Evolutionary conservation across 1,140 invertebrate genomes (phyloP).

Genomic region (Aethina tumida): DNA sequence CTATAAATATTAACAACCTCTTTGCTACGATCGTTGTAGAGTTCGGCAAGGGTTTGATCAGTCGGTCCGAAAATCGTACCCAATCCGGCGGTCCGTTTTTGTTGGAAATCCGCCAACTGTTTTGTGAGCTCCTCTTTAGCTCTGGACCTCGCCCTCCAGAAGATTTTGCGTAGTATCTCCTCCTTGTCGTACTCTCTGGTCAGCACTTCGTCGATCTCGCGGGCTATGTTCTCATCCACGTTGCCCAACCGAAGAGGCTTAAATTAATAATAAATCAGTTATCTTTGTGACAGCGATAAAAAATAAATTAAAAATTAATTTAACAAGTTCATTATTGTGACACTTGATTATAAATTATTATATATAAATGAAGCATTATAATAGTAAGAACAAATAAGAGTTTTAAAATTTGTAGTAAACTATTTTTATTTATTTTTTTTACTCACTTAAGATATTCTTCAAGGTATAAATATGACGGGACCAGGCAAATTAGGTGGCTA

Average conservation of each 20-base stretch:
- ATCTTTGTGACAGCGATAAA: background rate
- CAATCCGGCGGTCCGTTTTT: slow-evolving; percentile 81
- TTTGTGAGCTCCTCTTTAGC: slow-evolving; percentile 80
- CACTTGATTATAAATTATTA: too few relatives aligned
- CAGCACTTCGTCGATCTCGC: slow-evolving; percentile 80
- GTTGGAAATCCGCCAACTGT: slow-evolving; percentile 82
- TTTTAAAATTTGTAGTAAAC: too few relatives aligned
- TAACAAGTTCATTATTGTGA: too few relatives aligned
- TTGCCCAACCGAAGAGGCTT: slow-evolving; percentile 74
- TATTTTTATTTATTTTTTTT: too few relatives aligned
- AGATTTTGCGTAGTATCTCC: slow-evolving; percentile 78
- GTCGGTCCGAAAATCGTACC: slow-evolving; percentile 81
- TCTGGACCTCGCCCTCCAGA: slow-evolving; percentile 73
- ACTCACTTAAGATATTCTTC: too few relatives aligned
- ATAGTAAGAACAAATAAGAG: too few relatives aligned
- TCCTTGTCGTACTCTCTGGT: slow-evolving; percentile 76
- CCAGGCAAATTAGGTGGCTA: too few relatives aligned
- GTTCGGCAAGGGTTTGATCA: slow-evolving; percentile 70
- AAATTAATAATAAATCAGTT: slow-evolving; percentile 25
- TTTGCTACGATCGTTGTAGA: slow-evolving; percentile 70
- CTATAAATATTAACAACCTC: too few relatives aligned
- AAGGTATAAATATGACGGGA: too few relatives aligned
- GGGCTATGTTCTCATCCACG: slow-evolving; percentile 76
- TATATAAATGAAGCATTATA: too few relatives aligned
- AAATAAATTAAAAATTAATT: background rate